Evolutionary conservation across 30 jellyfish, hydroid and myxozoan species (phyloP).

Genomic region (Clytia hemisphaerica): DNA sequence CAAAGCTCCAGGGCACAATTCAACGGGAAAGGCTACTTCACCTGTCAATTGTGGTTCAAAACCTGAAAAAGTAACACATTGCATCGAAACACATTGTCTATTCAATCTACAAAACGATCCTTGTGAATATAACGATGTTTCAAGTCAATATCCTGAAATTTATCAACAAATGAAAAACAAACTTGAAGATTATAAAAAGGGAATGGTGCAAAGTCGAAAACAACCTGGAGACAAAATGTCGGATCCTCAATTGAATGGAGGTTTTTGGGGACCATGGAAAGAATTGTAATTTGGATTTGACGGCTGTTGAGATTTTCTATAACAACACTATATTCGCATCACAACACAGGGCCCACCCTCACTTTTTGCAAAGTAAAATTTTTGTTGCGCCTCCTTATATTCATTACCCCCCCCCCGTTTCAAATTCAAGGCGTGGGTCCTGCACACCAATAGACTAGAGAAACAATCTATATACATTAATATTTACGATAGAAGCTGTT

Average conservation of each 20-base stretch:
- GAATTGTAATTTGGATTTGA: too few relatives aligned
- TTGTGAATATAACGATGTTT: conserved; percentile 75
- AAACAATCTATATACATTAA: too few relatives aligned
- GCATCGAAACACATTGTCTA: conserved; percentile 41
- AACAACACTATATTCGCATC: too few relatives aligned
- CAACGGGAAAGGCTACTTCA: conserved; percentile 59
- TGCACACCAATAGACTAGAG: too few relatives aligned
- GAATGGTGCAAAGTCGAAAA: conserved; percentile 41
- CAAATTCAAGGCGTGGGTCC: too few relatives aligned
- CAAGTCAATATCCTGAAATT: conserved; percentile 67
- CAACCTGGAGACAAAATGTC: conserved; percentile 44
- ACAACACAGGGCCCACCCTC: too few relatives aligned
- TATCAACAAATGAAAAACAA: conserved; percentile 42
- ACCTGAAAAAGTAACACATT: conserved; percentile 50
- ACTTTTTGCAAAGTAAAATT: too few relatives aligned
- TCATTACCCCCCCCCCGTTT: too few relatives aligned
- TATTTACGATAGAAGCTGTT: too few relatives aligned
- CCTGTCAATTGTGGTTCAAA: conserved; percentile 43
- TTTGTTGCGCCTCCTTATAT: too few relatives aligned
- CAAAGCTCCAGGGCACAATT: conserved; percentile 80
- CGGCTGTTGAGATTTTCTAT: too few relatives aligned
- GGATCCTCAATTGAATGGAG: conserved; percentile 61
- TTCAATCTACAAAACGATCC: conserved; percentile 83
- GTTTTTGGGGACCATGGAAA: conserved; percentile 64
- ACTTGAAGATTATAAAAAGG: conserved; percentile 36